These are phyloP conservation scores for Mesembrinibis cayennensis DNA, from an alignment of 2,113 vertebrate species.

Conservation along the genomic window DNA sequence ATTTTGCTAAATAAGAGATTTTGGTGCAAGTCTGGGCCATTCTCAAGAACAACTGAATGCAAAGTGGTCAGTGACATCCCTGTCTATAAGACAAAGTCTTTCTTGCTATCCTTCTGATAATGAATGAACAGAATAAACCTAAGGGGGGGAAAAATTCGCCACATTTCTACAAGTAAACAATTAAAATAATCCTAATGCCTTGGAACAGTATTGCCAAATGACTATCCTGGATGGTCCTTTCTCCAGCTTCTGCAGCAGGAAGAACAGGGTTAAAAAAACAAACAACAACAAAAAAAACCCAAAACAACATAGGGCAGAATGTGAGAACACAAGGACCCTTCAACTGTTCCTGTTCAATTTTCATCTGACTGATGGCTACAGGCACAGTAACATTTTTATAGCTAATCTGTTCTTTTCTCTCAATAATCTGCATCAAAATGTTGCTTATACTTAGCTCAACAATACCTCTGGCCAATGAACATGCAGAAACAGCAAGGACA, in stretches of 20 bases:
- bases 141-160: background rate
- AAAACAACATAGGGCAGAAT: background rate
- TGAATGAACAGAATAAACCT: background rate
- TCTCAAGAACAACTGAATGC: background rate
- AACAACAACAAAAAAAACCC: background rate
- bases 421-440: background rate
- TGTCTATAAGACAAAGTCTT: background rate
- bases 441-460: background rate
- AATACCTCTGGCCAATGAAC: background rate
- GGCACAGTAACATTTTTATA: background rate
- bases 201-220: background rate
- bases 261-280: background rate
- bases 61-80: background rate
- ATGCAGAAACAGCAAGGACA: background rate
- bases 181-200: background rate
- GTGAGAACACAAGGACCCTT: background rate
- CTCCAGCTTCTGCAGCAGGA: background rate
- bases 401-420: background rate
- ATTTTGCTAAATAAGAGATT: background rate
- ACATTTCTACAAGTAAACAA: background rate
- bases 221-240: background rate
- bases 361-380: background rate
- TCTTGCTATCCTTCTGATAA: background rate
- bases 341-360: background rate
- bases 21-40: background rate